phyloP scores from a whole-genome alignment of 1,140 invertebrate genomes.

The Aphis gossypii region DNA sequence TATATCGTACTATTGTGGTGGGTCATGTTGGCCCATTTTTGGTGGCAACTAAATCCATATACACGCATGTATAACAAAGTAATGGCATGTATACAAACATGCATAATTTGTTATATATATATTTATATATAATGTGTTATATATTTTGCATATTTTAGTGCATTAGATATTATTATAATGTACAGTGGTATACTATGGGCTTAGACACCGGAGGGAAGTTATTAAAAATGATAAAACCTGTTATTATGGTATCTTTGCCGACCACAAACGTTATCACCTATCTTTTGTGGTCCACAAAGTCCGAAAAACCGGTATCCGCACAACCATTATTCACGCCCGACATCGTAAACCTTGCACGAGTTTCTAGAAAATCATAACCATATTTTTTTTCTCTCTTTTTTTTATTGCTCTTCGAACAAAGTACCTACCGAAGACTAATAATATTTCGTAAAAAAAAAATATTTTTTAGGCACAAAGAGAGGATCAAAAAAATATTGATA shows the following conservation, averaged over 20 bases:
- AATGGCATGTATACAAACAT: background rate
- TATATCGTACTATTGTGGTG: background rate
- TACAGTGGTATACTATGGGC: background rate
- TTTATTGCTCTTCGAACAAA: background rate
- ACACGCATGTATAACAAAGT: slow-evolving; percentile 17
- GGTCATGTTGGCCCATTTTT: slow-evolving; percentile 41
- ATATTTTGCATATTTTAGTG: slow-evolving; percentile 20
- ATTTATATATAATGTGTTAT: background rate
- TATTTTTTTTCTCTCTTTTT: slow-evolving; percentile 9
- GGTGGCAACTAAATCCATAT: slow-evolving; percentile 31
- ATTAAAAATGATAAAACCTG: slow-evolving; percentile 58
- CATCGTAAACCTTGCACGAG: slow-evolving; percentile 48
- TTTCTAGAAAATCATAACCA: slow-evolving; percentile 6
- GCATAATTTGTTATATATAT: background rate
- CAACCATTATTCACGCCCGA: slow-evolving; percentile 35
- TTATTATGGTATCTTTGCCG: slow-evolving; percentile 32
- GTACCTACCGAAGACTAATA: background rate
- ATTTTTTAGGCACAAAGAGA: background rate
- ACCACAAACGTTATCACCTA: slow-evolving; percentile 47
- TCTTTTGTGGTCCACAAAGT: slow-evolving; percentile 53
- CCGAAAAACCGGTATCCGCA: slow-evolving; percentile 51
- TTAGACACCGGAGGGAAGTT: slow-evolving; percentile 49
- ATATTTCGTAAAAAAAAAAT: background rate
- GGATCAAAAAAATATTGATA: background rate
- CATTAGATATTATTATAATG: slow-evolving; percentile 42